Conservation (phyloP, 2,113 vertebrate species). For the Melanotaenia duboulayi region DNA sequence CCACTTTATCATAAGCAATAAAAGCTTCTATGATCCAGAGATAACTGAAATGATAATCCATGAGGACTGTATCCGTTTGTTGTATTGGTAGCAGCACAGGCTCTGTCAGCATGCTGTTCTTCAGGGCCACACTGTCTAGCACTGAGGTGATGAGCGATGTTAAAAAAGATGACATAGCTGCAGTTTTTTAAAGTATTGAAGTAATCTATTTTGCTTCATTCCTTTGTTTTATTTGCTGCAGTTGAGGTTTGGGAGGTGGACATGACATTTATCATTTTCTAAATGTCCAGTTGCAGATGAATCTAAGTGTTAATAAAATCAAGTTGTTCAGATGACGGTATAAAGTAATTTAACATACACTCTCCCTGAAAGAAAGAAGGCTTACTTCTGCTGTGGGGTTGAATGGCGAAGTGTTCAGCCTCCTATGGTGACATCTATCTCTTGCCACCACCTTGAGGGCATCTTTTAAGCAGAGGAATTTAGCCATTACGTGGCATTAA, state of each 20-base stretch:
- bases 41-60: not conserved
- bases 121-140: slow-evolving; percentile 2
- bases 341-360: slow-evolving; percentile 46
- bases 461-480: slow-evolving; percentile 86
- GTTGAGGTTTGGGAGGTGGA: slow-evolving; percentile 3
- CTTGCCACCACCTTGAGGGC: slow-evolving; percentile 84
- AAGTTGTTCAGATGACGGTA: slow-evolving; percentile 42
- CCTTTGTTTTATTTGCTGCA: not conserved
- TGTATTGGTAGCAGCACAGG: slow-evolving; percentile 35
- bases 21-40: not conserved
- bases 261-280: slow-evolving; percentile 9
- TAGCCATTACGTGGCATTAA: slow-evolving; percentile 89
- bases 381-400: slow-evolving; percentile 32
- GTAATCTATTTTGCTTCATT: not conserved
- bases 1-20: not conserved
- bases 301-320: slow-evolving; percentile 22
- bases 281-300: not conserved
- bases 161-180: slow-evolving; percentile 14
- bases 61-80: slow-evolving; percentile 23
- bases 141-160: slow-evolving; percentile 3
- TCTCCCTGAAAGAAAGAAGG: slow-evolving; percentile 30
- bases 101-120: slow-evolving; percentile 23
- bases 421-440: slow-evolving; percentile 83
- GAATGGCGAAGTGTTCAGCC: slow-evolving; percentile 69
- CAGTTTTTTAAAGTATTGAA: not conserved